Conservation (phyloP, 2,113 vertebrate genomes). For the Clinocottus analis region DNA sequence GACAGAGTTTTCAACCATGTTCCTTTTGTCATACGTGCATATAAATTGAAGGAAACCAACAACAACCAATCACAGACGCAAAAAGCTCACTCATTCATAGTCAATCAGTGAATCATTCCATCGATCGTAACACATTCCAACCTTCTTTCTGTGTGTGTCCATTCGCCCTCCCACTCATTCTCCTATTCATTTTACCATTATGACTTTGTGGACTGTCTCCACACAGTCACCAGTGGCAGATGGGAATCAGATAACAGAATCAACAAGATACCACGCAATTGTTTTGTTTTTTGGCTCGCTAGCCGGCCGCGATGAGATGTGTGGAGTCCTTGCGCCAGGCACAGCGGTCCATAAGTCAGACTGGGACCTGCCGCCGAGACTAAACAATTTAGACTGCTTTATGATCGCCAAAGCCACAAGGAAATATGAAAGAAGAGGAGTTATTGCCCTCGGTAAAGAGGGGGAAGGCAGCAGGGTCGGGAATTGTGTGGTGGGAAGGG, state of each 20-base stretch:
- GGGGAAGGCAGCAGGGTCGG: conserved; percentile 7
- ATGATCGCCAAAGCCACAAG: conserved; percentile 72
- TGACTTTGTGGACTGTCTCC: too few species aligned
- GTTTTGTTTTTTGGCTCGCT: conserved; percentile 23
- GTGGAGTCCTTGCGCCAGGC: conserved; percentile 54
- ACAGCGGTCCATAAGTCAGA: conserved; percentile 66
- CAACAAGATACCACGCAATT: conserved; percentile 19
- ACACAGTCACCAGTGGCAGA: conserved; percentile 16
- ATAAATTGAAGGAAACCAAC: not conserved
- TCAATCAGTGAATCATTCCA: conserved; percentile 22
- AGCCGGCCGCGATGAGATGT: conserved; percentile 21
- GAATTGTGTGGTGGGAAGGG: not conserved
- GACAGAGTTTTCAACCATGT: not conserved
- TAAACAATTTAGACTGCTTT: conserved; percentile 82
- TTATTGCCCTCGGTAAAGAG: conserved; percentile 56
- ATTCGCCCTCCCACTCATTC: conserved; percentile 10
- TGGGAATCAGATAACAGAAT: conserved; percentile 24
- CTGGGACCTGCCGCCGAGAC: conserved; percentile 72
- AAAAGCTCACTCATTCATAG: not conserved
- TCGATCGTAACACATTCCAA: not conserved
- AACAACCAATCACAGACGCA: not conserved
- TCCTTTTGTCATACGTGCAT: not conserved
- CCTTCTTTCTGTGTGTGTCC: not conserved
- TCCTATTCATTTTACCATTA: conserved; percentile 26
- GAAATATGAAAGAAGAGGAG: conserved; percentile 79